Conservation (phyloP, 2,113 vertebrate species). For the Seriola aureovittata region DNA sequence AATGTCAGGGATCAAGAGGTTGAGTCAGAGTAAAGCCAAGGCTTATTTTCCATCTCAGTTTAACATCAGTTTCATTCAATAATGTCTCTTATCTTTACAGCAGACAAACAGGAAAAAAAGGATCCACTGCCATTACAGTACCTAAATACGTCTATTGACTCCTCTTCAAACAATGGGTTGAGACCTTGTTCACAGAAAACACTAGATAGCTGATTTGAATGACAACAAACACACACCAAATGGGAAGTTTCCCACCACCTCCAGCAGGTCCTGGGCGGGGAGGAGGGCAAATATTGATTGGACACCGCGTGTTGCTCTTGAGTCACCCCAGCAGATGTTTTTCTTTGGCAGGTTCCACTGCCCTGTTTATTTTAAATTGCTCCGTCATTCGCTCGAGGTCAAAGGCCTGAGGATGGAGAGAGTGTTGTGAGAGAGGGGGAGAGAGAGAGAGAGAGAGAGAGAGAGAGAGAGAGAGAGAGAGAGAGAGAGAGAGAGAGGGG, state of each 20-base stretch:
- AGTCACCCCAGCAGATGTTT: constrained; percentile 83
- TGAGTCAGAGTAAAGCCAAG: constrained; percentile 7
- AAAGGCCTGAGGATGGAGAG: constrained; percentile 76
- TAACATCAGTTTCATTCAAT: constrained; percentile 5
- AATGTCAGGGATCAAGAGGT: background rate
- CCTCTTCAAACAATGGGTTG: constrained; percentile 48
- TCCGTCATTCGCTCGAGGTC: constrained; percentile 79
- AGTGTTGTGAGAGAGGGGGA: constrained; percentile 34
- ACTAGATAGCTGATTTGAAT: constrained; percentile 72
- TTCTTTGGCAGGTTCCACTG: constrained; percentile 73
- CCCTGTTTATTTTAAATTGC: constrained; percentile 82
- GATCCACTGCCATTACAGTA: constrained; percentile 25
- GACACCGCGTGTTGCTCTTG: constrained; percentile 47
- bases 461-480: background rate
- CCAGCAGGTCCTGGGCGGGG: constrained; percentile 64
- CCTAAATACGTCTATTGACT: constrained; percentile 43
- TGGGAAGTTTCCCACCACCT: constrained; percentile 81
- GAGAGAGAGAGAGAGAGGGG: constrained; percentile 1
- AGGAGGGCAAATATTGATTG: constrained; percentile 76
- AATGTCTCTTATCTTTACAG: constrained; percentile 23
- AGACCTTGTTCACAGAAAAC: constrained; percentile 28
- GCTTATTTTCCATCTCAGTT: background rate
- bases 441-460: constrained; percentile 1
- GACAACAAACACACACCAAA: constrained; percentile 75
- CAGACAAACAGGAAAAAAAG: constrained; percentile 9